Conservation (phyloP, 2,888 invertebrate species). For the Phengaris alcon region DNA sequence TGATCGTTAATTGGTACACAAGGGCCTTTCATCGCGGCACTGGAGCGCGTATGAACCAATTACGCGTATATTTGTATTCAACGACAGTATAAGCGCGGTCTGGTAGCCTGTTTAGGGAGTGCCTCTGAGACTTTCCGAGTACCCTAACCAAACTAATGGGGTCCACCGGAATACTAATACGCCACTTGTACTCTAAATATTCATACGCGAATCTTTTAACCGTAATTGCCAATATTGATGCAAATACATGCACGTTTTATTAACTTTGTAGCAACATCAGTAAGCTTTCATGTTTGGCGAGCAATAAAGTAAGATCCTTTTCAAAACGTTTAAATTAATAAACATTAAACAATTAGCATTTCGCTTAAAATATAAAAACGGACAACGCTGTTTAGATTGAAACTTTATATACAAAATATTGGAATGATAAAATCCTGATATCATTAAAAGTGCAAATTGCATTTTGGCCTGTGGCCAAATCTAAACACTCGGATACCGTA, state of each 20-base stretch:
- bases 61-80: conserved; percentile 70
- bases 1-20: not conserved
- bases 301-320: not conserved
- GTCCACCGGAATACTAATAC: conserved; percentile 66
- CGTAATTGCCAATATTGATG: conserved; percentile 18
- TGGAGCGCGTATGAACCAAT: conserved; percentile 47
- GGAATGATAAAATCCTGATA: not conserved
- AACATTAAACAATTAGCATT: too few species aligned
- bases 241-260: conserved; percentile 6
- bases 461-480: not conserved
- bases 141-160: conserved; percentile 54
- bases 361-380: too few species aligned
- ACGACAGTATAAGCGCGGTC: conserved; percentile 69
- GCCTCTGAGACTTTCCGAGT: conserved; percentile 56
- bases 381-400: too few species aligned
- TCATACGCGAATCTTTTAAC: conserved; percentile 42
- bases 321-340: not conserved
- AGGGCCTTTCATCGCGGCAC: conserved; percentile 24
- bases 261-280: conserved; percentile 11
- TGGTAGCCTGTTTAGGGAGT: conserved; percentile 71
- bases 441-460: not conserved
- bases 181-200: conserved; percentile 53
- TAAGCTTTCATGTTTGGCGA: not conserved
- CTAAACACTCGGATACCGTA: not conserved
- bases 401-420: too few species aligned